Conservation (phyloP, 2,797 vertebrate genomes). For the Borostomias antarcticus region DNA sequence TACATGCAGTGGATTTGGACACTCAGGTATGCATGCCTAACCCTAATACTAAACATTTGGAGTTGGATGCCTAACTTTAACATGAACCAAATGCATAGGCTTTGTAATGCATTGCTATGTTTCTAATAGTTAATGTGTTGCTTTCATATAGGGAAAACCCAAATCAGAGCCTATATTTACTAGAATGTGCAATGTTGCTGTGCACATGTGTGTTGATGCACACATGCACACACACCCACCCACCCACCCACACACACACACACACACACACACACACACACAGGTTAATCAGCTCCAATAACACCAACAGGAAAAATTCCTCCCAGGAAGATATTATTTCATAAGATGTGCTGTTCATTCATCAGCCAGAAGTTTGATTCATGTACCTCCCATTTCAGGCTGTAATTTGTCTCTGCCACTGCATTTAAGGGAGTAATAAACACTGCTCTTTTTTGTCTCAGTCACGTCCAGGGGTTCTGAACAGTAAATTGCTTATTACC, state of each 20-base stretch:
- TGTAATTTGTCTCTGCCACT: slow-evolving; percentile 25
- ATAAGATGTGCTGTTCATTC: slow-evolving; percentile 12
- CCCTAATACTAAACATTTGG: too few species aligned
- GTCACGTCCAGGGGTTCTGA: background rate
- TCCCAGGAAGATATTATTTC: slow-evolving; percentile 18
- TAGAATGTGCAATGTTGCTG: too few species aligned
- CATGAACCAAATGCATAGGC: too few species aligned
- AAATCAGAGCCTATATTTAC: too few species aligned
- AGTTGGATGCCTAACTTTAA: too few species aligned
- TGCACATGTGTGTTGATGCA: background rate
- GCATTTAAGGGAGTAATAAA: background rate
- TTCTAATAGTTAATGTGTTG: too few species aligned
- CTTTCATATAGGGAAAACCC: too few species aligned
- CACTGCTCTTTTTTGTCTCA: slow-evolving; percentile 3
- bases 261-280: too few species aligned
- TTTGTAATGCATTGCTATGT: background rate
- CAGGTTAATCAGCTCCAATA: background rate
- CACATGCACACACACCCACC: background rate
- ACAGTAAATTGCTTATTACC: slow-evolving; percentile 19
- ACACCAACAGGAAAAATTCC: too few species aligned
- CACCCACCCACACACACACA: too few species aligned
- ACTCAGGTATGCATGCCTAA: too few species aligned
- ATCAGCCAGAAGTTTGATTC: slow-evolving; percentile 24
- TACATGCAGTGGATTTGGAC: too few species aligned
- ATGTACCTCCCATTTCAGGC: slow-evolving; percentile 26